These are phyloP conservation scores for Atractosteus spatula DNA, from an alignment of 2,113 vertebrate genomes.

Conservation along the genomic window DNA sequence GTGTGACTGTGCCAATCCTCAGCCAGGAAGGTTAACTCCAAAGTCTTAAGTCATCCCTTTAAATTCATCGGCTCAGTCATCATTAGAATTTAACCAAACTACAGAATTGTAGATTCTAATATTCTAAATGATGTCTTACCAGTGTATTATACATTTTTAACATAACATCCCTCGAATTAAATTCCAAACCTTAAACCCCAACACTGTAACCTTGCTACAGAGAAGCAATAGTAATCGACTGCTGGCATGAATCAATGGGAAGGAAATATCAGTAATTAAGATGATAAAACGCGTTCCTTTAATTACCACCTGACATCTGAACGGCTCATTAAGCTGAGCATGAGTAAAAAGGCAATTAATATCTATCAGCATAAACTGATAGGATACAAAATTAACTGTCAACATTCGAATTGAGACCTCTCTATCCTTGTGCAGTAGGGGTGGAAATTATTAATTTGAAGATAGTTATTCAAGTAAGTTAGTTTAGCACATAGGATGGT, in stretches of 20 bases:
- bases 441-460: not conserved
- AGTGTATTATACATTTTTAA: no score
- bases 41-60: no score
- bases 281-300: constrained; percentile 21
- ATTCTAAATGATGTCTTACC: no score
- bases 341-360: constrained; percentile 30
- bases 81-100: no score
- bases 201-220: no score
- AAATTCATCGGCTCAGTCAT: no score
- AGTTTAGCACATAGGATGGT: not conserved
- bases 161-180: no score
- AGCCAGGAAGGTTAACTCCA: no score
- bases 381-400: constrained; percentile 28
- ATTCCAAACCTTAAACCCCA: no score
- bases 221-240: not conserved
- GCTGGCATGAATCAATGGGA: constrained; percentile 17
- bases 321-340: constrained; percentile 23
- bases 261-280: constrained; percentile 33
- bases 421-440: not conserved
- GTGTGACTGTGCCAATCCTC: no score
- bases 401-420: not conserved
- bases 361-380: constrained; percentile 25
- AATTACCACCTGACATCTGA: constrained; percentile 31
- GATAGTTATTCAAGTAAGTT: not conserved
- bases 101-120: no score